phyloP scores from a whole-genome alignment of 2,888 invertebrate species.

The Phortica magna region DNA sequence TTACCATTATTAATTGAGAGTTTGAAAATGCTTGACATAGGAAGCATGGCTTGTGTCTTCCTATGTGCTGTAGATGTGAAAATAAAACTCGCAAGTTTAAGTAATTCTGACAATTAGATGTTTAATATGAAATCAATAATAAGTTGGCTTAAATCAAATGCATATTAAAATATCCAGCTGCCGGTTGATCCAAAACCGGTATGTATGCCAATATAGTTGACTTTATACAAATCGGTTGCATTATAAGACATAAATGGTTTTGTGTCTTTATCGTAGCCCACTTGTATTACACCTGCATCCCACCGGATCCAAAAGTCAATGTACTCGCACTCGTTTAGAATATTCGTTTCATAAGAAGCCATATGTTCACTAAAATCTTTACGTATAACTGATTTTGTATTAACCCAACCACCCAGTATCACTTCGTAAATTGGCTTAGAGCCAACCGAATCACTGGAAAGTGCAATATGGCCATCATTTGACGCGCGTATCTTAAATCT shows the following conservation, averaged over 20 bases:
- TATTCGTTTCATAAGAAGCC: neutral
- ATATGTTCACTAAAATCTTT: neutral
- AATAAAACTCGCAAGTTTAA: no score
- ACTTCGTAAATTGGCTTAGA: neutral
- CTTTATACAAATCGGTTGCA: neutral
- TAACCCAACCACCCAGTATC: neutral
- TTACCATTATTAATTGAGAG: no score
- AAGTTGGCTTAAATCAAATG: no score
- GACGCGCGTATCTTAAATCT: neutral
- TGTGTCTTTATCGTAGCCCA: neutral
- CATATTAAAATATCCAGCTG: conserved; percentile 2
- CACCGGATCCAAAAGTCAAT: neutral
- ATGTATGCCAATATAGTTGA: conserved; percentile 11
- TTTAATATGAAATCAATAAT: no score
- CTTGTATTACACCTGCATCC: neutral
- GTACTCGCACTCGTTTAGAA: neutral
- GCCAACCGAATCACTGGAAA: neutral
- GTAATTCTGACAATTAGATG: no score
- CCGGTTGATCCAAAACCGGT: neutral
- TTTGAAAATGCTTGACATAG: no score
- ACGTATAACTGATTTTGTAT: neutral
- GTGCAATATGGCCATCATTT: conserved; percentile 1
- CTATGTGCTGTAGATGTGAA: no score
- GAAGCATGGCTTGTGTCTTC: no score
- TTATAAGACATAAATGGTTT: neutral